Evolutionary conservation across 2,113 vertebrate genomes (phyloP).

Genomic region (Gracilinanus agilis): DNA sequence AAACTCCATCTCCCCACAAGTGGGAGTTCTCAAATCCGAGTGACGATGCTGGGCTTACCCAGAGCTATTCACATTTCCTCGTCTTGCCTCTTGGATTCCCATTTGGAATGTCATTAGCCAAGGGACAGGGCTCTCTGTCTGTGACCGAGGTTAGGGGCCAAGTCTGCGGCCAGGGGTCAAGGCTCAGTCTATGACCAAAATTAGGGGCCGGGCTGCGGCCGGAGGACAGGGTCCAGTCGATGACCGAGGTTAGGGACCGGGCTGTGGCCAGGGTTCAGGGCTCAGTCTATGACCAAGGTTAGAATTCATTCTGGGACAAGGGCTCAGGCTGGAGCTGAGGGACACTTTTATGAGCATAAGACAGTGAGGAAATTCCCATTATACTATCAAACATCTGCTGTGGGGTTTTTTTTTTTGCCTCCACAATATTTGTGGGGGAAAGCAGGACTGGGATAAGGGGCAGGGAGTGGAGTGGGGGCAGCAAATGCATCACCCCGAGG

Average conservation of each 20-base stretch:
- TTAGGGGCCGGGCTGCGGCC: neutral
- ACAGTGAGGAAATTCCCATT: neutral
- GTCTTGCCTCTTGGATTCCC: neutral
- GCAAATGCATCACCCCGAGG: neutral
- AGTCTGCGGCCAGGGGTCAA: neutral
- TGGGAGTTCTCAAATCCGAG: neutral
- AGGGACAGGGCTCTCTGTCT: no score
- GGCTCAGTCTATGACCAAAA: neutral
- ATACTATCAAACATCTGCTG: neutral
- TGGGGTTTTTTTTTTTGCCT: no score
- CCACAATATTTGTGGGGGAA: neutral
- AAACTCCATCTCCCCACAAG: neutral
- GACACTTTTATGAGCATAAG: neutral
- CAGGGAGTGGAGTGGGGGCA: no score
- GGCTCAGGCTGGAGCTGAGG: neutral
- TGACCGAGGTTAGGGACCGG: no score
- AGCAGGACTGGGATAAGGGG: neutral
- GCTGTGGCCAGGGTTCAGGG: neutral
- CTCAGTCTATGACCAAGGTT: neutral
- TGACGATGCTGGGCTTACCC: neutral
- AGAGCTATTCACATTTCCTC: neutral
- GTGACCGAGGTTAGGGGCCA: no score
- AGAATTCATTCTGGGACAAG: neutral
- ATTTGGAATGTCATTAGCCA: no score
- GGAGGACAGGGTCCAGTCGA: no score